phyloP scores from a whole-genome alignment of 2,888 invertebrate species.

The Rhingia campestris region DNA sequence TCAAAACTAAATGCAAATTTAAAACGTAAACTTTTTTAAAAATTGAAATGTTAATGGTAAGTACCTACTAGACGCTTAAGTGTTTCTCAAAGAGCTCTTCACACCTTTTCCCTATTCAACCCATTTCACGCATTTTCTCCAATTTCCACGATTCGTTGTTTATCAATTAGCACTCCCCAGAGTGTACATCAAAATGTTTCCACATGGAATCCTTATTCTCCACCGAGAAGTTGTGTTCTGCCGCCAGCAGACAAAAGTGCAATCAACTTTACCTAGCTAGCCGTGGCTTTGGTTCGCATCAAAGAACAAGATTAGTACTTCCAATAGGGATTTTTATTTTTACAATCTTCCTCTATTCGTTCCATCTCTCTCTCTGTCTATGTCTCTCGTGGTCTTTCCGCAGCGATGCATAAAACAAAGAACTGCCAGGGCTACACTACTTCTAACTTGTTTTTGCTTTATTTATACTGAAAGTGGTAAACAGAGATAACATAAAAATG shows the following conservation, averaged over 20 bases:
- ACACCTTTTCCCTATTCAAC: no score
- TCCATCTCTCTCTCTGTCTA: conserved; percentile 13
- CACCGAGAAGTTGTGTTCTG: conserved; percentile 2
- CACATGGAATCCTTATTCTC: background rate
- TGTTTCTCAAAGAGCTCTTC: no score
- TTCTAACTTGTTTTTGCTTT: conserved; percentile 16
- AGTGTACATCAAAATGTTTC: conserved; percentile 10
- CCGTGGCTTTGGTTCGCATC: conserved; percentile 43
- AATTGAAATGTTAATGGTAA: no score
- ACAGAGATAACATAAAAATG: conserved; percentile 37
- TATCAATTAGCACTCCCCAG: conserved; percentile 46
- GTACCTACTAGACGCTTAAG: no score
- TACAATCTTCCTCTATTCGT: conserved; percentile 41
- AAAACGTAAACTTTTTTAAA: no score
- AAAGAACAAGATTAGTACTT: conserved; percentile 59
- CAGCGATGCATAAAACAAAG: conserved; percentile 68
- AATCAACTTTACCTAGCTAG: conserved; percentile 62
- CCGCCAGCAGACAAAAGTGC: conserved; percentile 48
- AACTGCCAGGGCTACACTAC: conserved; percentile 19
- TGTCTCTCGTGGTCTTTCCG: background rate
- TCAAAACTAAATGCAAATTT: no score
- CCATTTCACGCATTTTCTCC: background rate
- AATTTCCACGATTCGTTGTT: conserved; percentile 26
- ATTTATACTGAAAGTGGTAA: conserved; percentile 18
- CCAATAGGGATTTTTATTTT: conserved; percentile 64